Evolutionary conservation across 2,888 invertebrate genomes (phyloP).

Genomic region (Ceriagrion tenellum): DNA sequence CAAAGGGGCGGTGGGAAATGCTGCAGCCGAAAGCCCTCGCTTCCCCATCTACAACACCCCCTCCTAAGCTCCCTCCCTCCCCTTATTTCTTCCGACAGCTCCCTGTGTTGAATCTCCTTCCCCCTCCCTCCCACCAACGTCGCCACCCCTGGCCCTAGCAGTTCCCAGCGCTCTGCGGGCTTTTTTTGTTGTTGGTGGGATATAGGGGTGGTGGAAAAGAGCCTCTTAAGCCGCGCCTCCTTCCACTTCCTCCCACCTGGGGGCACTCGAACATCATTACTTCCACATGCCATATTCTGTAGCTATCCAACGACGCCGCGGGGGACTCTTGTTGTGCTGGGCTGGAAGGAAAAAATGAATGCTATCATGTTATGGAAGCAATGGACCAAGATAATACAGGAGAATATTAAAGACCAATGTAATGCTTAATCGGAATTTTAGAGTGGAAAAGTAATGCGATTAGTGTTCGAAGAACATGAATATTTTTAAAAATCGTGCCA

Average conservation of each 20-base stretch:
- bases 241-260: neutral
- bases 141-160: neutral
- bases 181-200: neutral
- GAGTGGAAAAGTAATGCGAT: too few species aligned
- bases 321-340: neutral
- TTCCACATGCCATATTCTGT: neutral
- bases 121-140: neutral
- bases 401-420: too few species aligned
- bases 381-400: too few species aligned
- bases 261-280: neutral
- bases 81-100: neutral
- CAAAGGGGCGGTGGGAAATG: neutral
- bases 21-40: neutral
- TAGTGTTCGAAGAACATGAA: too few species aligned
- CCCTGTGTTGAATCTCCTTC: neutral
- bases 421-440: too few species aligned
- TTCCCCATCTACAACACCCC: neutral
- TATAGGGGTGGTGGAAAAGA: neutral
- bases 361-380: too few species aligned
- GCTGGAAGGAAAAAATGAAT: neutral
- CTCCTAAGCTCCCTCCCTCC: neutral
- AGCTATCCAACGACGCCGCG: neutral
- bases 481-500: too few species aligned
- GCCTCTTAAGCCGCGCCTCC: neutral
- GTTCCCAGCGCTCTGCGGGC: neutral